Conservation (phyloP, 2,888 invertebrate species). For the Cerastis rubricosa region DNA sequence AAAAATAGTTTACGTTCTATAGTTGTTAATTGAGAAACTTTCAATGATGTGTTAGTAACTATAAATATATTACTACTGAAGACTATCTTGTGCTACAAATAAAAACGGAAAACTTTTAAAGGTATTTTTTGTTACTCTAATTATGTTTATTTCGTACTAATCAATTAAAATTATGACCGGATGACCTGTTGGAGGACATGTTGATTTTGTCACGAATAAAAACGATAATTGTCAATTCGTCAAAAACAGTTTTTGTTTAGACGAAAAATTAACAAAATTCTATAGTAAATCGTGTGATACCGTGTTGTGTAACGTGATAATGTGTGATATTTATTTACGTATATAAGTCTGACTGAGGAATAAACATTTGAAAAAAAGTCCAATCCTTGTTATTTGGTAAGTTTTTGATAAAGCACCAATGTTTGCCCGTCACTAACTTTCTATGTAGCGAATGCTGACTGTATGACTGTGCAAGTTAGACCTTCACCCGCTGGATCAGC, state of each 20-base stretch:
- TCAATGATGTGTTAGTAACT: constrained; percentile 35
- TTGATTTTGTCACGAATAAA: constrained; percentile 87
- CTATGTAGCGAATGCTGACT: constrained; percentile 74
- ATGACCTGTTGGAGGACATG: constrained; percentile 87
- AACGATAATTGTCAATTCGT: constrained; percentile 88
- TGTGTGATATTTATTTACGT: constrained; percentile 84
- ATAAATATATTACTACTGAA: constrained; percentile 1
- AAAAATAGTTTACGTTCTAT: constrained; percentile 44
- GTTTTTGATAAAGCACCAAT: constrained; percentile 82
- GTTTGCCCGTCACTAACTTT: constrained; percentile 81
- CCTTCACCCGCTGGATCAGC: constrained; percentile 61
- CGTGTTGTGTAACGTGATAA: constrained; percentile 84
- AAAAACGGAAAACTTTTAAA: constrained; percentile 41
- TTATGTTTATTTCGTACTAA: constrained; percentile 12
- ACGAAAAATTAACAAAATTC: constrained; percentile 84
- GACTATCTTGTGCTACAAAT: constrained; percentile 29
- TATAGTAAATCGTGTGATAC: constrained; percentile 81
- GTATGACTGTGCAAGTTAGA: constrained; percentile 62
- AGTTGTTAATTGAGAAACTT: constrained; percentile 56
- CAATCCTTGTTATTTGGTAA: constrained; percentile 85
- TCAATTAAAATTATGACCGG: constrained; percentile 77
- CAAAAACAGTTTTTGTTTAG: constrained; percentile 88
- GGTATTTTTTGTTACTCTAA: constrained; percentile 33
- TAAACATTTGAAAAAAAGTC: constrained; percentile 77
- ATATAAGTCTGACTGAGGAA: constrained; percentile 79